Percentiles rank a stretch among this genome's conserved stretches.
These are phyloP conservation scores for Synanthedon andrenaeformis DNA, from an alignment of 2,888 invertebrate species.

Conservation along the genomic window DNA sequence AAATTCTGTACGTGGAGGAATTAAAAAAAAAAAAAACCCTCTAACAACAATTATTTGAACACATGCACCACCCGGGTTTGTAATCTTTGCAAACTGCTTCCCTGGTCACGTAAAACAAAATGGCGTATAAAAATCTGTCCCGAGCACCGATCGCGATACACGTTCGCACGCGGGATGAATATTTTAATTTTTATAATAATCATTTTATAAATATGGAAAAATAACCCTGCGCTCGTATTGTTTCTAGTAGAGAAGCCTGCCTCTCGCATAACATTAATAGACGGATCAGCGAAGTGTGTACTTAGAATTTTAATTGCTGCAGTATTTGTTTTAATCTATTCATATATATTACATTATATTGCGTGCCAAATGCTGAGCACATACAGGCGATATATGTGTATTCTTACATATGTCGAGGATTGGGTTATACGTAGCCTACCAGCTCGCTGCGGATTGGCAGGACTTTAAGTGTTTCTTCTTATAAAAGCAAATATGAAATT, in stretches of 20 bases:
- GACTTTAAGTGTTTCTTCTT: too few relatives aligned
- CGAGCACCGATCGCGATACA: slow-evolving; percentile 64
- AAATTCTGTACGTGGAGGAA: slow-evolving; percentile 30
- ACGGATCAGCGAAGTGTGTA: slow-evolving; percentile 32
- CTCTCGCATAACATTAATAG: slow-evolving; percentile 33
- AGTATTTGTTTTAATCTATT: slow-evolving; percentile 1
- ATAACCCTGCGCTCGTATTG: slow-evolving; percentile 19
- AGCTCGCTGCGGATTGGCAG: too few relatives aligned
- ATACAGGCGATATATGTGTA: slow-evolving; percentile 31
- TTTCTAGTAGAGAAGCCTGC: slow-evolving; percentile 10
- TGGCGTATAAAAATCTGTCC: slow-evolving; percentile 48
- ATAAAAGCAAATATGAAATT: too few relatives aligned
- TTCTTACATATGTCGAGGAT: slow-evolving; percentile 29
- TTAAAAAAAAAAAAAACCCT: slow-evolving; percentile 25
- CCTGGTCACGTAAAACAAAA: slow-evolving; percentile 58
- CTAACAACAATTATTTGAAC: slow-evolving; percentile 51
- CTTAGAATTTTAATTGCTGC: slow-evolving; percentile 58
- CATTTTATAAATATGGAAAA: slow-evolving; percentile 54
- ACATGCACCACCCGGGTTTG: slow-evolving; percentile 35
- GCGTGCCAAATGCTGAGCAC: slow-evolving; percentile 11
- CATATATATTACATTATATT: neutral
- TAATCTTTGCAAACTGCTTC: slow-evolving; percentile 48
- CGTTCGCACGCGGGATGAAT: slow-evolving; percentile 53
- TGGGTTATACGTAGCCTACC: too few relatives aligned
- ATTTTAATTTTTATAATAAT: slow-evolving; percentile 54